Evolutionary conservation across 2,113 vertebrate species (phyloP).

Genomic region (Edolisoma coerulescens): DNA sequence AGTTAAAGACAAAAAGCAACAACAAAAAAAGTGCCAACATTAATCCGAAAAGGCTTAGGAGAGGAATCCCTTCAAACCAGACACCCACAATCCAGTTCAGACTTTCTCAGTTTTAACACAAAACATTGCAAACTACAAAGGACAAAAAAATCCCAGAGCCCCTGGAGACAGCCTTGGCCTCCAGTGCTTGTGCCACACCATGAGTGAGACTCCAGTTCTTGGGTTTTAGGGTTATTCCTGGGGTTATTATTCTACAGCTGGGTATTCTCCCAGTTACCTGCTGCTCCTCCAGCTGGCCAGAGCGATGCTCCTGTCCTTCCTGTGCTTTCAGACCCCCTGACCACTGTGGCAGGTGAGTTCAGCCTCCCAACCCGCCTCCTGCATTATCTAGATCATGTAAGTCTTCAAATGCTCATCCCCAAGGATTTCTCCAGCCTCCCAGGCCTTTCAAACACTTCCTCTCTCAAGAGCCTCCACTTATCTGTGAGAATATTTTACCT

Average conservation of each 20-base stretch:
- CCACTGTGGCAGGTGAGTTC: not conserved
- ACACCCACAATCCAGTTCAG: not conserved
- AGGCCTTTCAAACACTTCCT: not conserved
- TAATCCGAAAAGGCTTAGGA: not conserved
- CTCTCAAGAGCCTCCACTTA: not conserved
- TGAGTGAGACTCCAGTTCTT: accelerated
- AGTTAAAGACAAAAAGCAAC: not conserved
- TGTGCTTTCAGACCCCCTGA: not conserved
- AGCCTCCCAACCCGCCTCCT: not conserved
- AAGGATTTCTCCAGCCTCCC: not conserved
- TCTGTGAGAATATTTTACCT: slow-evolving; percentile 16
- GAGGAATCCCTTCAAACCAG: not conserved
- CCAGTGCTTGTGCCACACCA: not conserved
- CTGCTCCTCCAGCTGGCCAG: not conserved
- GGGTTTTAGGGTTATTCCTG: not conserved
- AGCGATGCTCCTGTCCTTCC: not conserved
- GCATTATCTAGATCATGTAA: not conserved
- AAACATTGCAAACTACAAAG: not conserved
- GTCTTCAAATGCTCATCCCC: not conserved
- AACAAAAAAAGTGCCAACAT: not conserved
- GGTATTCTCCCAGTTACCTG: not conserved
- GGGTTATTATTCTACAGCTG: not conserved
- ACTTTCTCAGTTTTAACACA: not conserved
- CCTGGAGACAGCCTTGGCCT: not conserved
- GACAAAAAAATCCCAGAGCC: not conserved